Conservation (phyloP, 2,888 invertebrate genomes). For the Leucophenga maculata region DNA sequence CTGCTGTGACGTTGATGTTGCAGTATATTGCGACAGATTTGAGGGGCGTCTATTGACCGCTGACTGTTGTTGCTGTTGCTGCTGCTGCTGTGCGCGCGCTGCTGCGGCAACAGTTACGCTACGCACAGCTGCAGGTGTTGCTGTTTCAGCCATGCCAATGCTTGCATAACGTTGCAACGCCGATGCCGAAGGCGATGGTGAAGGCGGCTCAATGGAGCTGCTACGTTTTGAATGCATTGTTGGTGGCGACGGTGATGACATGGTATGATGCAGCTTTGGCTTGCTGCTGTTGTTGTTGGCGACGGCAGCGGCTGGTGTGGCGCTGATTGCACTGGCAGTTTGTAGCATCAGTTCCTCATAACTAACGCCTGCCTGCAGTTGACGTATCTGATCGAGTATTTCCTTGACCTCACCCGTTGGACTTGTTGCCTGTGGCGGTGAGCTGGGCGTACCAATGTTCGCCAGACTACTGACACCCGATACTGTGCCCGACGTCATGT, state of each 20-base stretch:
- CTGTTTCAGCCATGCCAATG: not conserved
- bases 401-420: constrained; percentile 84
- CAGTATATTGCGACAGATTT: not conserved
- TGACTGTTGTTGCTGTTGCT: no score
- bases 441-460: constrained; percentile 79
- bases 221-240: constrained; percentile 24
- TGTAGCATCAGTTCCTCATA: constrained; percentile 65
- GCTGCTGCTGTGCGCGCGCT: constrained; percentile 4
- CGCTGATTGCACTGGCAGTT: no score
- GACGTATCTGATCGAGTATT: constrained; percentile 81
- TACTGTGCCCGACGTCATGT: constrained; percentile 74
- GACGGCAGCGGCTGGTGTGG: constrained; percentile 1
- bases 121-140: constrained; percentile 5
- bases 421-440: constrained; percentile 87
- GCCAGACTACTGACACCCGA: constrained; percentile 82
- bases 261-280: constrained; percentile 60
- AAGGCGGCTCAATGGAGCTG: constrained; percentile 14
- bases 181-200: not conserved
- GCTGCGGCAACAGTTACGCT: not conserved
- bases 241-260: constrained; percentile 52
- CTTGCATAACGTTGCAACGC: constrained; percentile 5
- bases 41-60: constrained; percentile 28
- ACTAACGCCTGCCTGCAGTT: constrained; percentile 74
- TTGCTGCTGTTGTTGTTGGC: no score
- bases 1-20: constrained; percentile 26